phyloP scores from a whole-genome alignment of 2,888 invertebrate genomes.

The Fragum sueziense region DNA sequence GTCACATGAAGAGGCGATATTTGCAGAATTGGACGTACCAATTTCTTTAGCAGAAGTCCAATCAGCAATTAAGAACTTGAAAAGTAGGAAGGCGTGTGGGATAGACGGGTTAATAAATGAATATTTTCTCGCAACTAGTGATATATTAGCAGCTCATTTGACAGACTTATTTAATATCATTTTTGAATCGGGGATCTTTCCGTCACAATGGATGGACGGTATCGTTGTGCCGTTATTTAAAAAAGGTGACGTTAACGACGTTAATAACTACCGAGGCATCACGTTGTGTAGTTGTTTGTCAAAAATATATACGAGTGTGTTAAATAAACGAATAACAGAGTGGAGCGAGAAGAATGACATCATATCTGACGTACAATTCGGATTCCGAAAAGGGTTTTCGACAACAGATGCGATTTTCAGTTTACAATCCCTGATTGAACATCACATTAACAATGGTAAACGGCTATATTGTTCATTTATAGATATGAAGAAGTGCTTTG shows the following conservation, averaged over 20 bases:
- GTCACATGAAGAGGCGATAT: not conserved
- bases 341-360: slow-evolving; percentile 22
- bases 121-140: slow-evolving; percentile 2
- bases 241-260: slow-evolving; percentile 20
- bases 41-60: not conserved
- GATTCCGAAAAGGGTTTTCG: slow-evolving; percentile 19
- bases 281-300: slow-evolving; percentile 32
- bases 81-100: not conserved
- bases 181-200: slow-evolving; percentile 6
- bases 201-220: not conserved
- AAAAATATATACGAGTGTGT: slow-evolving; percentile 33
- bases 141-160: not conserved
- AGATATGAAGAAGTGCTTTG: slow-evolving; percentile 7
- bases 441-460: not conserved
- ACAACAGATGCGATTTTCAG: slow-evolving; percentile 33
- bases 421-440: slow-evolving; percentile 3
- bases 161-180: slow-evolving; percentile 33
- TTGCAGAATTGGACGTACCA: not conserved
- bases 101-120: not conserved
- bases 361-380: slow-evolving; percentile 34
- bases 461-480: not conserved
- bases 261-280: slow-evolving; percentile 41
- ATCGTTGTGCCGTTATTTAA: slow-evolving; percentile 24
- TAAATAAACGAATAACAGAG: slow-evolving; percentile 19
- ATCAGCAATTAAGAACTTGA: not conserved